Evolutionary conservation across 2,797 vertebrate species (phyloP), one percentile per base, ranked within the genome.

Genomic region (Lindbergichthys nudifrons): DNA sequence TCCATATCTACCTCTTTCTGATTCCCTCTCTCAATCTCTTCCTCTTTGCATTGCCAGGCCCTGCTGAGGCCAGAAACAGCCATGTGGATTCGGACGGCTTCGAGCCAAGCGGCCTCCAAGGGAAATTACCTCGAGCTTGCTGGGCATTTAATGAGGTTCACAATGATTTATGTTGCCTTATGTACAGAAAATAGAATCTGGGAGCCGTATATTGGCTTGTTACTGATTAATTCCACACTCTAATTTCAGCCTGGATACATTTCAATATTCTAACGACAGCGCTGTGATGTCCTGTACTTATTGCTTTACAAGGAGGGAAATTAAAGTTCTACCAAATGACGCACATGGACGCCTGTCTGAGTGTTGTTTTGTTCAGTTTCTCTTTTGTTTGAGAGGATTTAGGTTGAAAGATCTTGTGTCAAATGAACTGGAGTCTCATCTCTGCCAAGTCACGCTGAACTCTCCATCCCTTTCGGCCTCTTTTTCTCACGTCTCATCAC

Each of bases 91-190:
- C 66, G 39, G 64, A 61, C 6, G 80, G 85, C 81, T 83, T 70
- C 0, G 59, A 83, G 87, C 87, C 85, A 89, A 88, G 82, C 70
- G 53, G 71, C 80, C 87, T 90, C 80, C 77, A 48, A 65, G 81
- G 74, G 76, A 85, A 86, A 92, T 92, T 86, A 89, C 84, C 86
- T 81, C n/a, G 3, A 86, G 77, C 89, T 87, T 68, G 81, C 83
- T 65, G 69, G 71, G 74, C 78, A 80, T 91, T 91, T 89, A 92
- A 89, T 91, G 87, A 91, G 80, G 80, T 83, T 87, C 86, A 70
- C 79, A 72, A 81, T 92, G 91, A 92, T 91, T 93, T 90, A 92
- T 92, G 87, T 76, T 70, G 70, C 88, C 72, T 65, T 77, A 88
- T 86, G 74, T 69, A 81, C 72, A 74, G 86, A 83, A 90, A 91